A percentile compares a stretch with the other conserved stretches of the same genome.
Conservation (phyloP, 2,888 invertebrate genomes). For the Anodontia alba region DNA sequence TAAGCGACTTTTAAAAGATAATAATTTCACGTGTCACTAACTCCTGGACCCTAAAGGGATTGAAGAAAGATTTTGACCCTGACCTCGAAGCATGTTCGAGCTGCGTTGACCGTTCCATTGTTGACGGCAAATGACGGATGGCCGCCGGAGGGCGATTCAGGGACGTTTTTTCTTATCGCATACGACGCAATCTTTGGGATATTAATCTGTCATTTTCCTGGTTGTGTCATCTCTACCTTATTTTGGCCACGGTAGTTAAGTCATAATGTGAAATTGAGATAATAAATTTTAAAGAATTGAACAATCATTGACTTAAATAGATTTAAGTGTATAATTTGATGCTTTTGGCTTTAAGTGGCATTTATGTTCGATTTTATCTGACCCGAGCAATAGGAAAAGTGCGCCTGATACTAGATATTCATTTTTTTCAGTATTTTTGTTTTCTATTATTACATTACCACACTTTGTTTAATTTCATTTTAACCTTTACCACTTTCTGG, state of each 20-base stretch:
- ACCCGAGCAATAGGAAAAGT: background rate
- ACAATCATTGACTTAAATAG: conserved; percentile 49
- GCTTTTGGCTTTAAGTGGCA: conserved; percentile 3
- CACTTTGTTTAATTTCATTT: too few relatives aligned
- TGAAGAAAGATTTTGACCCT: conserved; percentile 44
- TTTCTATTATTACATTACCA: too few relatives aligned
- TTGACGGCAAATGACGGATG: conserved; percentile 62
- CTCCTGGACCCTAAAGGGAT: conserved; percentile 25
- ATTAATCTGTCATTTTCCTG: conserved; percentile 54
- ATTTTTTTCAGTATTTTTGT: too few relatives aligned
- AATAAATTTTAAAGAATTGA: conserved; percentile 44
- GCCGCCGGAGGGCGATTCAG: conserved; percentile 32
- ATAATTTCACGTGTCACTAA: conserved; percentile 23
- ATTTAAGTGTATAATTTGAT: conserved; percentile 19
- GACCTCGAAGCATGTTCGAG: conserved; percentile 33
- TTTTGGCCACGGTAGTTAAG: conserved; percentile 20
- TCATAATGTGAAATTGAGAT: conserved; percentile 41
- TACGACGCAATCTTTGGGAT: conserved; percentile 50
- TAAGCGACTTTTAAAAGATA: conserved; percentile 4
- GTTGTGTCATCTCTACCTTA: background rate
- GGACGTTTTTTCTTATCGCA: conserved; percentile 53
- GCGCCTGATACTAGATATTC: background rate
- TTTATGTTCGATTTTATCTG: background rate
- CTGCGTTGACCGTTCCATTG: conserved; percentile 36
- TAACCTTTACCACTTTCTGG: too few relatives aligned